These are phyloP conservation scores for Halisarca cf. caerulea DNA, from an alignment of 37 sponge, comb jelly and placozoan genomes.

Conservation along the genomic window DNA sequence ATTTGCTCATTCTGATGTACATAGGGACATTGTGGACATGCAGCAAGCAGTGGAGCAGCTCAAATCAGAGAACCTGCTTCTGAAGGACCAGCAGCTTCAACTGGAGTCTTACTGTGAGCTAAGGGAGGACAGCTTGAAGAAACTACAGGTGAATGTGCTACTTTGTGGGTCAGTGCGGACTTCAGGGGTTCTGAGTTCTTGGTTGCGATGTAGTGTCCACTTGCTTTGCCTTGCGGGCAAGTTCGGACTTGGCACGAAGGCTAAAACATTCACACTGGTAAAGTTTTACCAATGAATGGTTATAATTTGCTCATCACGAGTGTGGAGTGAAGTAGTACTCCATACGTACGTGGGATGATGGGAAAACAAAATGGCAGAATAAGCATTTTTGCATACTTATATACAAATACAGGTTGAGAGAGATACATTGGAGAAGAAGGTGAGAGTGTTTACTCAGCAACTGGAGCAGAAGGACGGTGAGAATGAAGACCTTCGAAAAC, in stretches of 20 bases:
- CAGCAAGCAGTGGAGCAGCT: not conserved
- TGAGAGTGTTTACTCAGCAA: not conserved
- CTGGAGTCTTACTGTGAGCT: slow-evolving; percentile 1
- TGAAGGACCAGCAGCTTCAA: not conserved
- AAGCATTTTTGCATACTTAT: too few relatives aligned
- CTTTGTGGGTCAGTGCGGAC: not conserved
- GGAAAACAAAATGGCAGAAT: too few relatives aligned
- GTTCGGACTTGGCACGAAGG: too few relatives aligned
- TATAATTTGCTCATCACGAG: too few relatives aligned
- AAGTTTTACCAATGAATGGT: too few relatives aligned
- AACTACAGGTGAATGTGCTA: not conserved
- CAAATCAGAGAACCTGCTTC: slow-evolving; percentile 2
- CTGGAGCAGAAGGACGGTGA: slow-evolving; percentile 25
- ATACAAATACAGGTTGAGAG: not conserved
- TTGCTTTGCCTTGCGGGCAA: too few relatives aligned
- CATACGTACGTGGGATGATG: too few relatives aligned
- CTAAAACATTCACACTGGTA: too few relatives aligned
- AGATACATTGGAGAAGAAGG: slow-evolving; percentile 6
- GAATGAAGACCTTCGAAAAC: not conserved
- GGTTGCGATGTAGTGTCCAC: too few relatives aligned
- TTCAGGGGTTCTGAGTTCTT: too few relatives aligned
- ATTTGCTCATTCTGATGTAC: not conserved
- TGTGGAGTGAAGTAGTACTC: too few relatives aligned
- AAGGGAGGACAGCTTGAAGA: slow-evolving; percentile 19
- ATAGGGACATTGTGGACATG: slow-evolving; percentile 2